A percentile compares a stretch with the other conserved stretches of the same genome.
Conservation (phyloP, 2,113 vertebrate genomes). For the Accipiter cooperii region DNA sequence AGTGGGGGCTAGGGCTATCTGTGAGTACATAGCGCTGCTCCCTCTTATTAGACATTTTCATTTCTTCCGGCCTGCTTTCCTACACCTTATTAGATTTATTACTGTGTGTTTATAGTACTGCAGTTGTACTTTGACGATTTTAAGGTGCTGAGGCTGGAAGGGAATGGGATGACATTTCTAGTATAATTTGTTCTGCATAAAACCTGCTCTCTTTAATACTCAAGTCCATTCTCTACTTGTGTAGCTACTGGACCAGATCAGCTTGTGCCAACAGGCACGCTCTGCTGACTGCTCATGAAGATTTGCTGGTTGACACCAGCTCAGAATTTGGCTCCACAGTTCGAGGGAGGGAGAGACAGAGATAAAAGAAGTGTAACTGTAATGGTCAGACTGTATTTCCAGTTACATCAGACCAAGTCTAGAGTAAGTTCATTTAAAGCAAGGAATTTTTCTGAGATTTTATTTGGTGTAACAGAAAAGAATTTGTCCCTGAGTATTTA, state of each 20-base stretch:
- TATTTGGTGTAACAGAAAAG: background rate
- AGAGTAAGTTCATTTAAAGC: background rate
- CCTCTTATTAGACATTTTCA: background rate
- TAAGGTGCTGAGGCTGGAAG: background rate
- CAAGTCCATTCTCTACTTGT: background rate
- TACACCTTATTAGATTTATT: background rate
- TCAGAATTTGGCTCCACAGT: background rate
- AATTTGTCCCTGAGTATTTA: background rate
- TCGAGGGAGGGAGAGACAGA: background rate
- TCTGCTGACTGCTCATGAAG: background rate
- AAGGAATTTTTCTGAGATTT: background rate
- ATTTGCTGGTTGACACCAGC: background rate
- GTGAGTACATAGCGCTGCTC: background rate
- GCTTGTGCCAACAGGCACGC: background rate
- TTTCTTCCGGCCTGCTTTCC: background rate
- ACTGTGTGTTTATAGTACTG: background rate
- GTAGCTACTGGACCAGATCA: background rate
- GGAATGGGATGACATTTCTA: background rate
- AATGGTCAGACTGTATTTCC: background rate
- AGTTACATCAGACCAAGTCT: background rate
- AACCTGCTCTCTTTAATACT: background rate
- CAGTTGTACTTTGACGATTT: background rate
- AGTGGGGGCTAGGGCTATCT: background rate
- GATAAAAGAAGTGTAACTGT: background rate
- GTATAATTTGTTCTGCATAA: background rate